These are phyloP conservation scores for Amphiprion ocellaris DNA, from an alignment of 2,113 vertebrate genomes.

Conservation along the genomic window DNA sequence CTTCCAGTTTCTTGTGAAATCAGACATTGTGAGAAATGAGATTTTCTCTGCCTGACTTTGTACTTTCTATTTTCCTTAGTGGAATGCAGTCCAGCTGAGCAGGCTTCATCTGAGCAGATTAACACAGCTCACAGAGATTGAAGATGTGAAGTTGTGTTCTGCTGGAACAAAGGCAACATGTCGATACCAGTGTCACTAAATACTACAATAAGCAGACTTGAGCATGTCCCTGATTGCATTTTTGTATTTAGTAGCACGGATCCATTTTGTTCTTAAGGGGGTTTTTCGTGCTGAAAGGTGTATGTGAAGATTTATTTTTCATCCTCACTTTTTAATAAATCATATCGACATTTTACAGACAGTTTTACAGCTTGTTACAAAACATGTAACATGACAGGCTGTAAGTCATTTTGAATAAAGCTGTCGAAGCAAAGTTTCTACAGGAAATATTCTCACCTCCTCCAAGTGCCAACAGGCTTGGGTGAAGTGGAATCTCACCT, in stretches of 20 bases:
- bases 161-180: neutral
- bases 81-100: conserved; percentile 2
- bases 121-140: neutral
- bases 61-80: neutral
- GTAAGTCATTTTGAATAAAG: too few relatives aligned
- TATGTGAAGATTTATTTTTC: neutral
- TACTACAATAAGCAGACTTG: neutral
- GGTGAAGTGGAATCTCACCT: neutral
- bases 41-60: conserved; percentile 29
- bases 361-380: too few relatives aligned
- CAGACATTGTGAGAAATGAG: conserved; percentile 47
- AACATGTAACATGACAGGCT: too few relatives aligned
- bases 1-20: conserved; percentile 67
- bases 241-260: too few relatives aligned
- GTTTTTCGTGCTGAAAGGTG: neutral
- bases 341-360: neutral
- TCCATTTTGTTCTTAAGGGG: too few relatives aligned
- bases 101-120: neutral
- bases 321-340: neutral
- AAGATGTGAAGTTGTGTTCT: neutral
- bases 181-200: neutral
- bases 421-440: too few relatives aligned
- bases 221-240: too few relatives aligned
- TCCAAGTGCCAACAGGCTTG: neutral
- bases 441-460: neutral